Evolutionary conservation across 2,113 vertebrate species (phyloP).

Genomic region (Tragelaphus strepsiceros): DNA sequence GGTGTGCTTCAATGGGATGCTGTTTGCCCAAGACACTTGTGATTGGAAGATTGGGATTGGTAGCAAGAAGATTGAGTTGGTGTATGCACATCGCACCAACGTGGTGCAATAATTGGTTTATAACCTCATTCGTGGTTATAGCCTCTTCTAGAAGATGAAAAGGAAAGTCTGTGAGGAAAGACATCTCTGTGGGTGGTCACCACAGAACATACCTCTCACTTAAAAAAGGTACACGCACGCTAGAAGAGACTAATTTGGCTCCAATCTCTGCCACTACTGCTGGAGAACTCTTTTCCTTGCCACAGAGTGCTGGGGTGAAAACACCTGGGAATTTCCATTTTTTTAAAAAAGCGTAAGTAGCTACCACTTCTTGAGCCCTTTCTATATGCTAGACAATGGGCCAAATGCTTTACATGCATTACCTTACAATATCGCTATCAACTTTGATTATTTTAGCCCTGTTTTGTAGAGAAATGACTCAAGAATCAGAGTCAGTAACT

Average conservation of each 20-base stretch:
- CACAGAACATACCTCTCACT: neutral
- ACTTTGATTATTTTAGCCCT: neutral
- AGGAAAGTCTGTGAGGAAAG: conserved; percentile 40
- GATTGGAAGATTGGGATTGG: conserved; percentile 90
- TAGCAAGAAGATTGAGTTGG: conserved; percentile 94
- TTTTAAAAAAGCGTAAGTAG: neutral
- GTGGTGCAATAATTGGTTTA: conserved; percentile 97
- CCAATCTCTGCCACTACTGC: neutral
- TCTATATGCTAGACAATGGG: neutral
- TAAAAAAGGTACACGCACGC: neutral
- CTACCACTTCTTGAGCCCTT: neutral
- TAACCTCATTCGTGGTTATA: conserved; percentile 93
- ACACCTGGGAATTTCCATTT: neutral
- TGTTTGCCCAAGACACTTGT: conserved; percentile 93
- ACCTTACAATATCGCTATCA: neutral
- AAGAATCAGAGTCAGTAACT: neutral
- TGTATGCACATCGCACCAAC: conserved; percentile 99
- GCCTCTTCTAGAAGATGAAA: conserved; percentile 86
- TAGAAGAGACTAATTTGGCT: neutral
- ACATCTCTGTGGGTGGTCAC: neutral
- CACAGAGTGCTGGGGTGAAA: neutral
- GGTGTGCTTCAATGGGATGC: conserved; percentile 94
- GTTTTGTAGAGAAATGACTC: neutral
- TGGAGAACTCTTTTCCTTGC: neutral
- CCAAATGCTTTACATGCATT: neutral